Percentiles rank a stretch among this genome's conserved stretches.
Conservation (phyloP, 1,140 invertebrate genomes). For the fruit fly (Drosophila melanogaster) region DNA sequence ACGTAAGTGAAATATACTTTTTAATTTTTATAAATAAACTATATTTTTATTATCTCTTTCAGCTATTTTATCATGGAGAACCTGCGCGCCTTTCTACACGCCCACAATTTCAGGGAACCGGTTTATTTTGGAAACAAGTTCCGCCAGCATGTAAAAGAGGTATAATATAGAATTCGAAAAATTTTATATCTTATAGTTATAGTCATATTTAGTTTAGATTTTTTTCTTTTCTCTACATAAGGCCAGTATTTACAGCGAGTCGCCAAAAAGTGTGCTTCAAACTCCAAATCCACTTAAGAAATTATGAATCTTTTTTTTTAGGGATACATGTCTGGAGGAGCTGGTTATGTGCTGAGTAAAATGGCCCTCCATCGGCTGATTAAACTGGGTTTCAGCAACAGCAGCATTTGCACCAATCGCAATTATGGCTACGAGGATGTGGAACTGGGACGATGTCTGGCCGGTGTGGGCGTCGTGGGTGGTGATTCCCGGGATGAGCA, state of each 20-base stretch:
- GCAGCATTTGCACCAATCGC: conserved; percentile 88
- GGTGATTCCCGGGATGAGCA: conserved; percentile 93
- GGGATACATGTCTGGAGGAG: conserved; percentile 97
- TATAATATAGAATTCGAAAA: background rate
- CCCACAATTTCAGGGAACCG: conserved; percentile 88
- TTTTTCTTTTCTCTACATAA: background rate
- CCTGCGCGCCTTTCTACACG: conserved; percentile 93
- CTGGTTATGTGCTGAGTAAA: conserved; percentile 94
- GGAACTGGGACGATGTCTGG: conserved; percentile 96
- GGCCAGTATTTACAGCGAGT: too few species aligned
- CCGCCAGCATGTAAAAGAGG: conserved; percentile 86
- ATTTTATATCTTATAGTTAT: too few species aligned
- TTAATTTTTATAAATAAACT: too few species aligned
- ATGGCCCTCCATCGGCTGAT: conserved; percentile 91
- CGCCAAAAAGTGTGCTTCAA: background rate
- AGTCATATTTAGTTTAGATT: too few species aligned
- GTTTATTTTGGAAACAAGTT: conserved; percentile 95
- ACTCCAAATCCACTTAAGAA: too few species aligned
- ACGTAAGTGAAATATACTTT: conserved; percentile 89
- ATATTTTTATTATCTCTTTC: background rate
- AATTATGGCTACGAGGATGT: conserved; percentile 94
- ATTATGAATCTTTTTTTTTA: conserved; percentile 63
- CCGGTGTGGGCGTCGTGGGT: conserved; percentile 93
- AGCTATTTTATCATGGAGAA: conserved; percentile 89
- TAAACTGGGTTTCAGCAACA: conserved; percentile 88